phyloP scores from a whole-genome alignment of 2,797 vertebrate species.

The Mormyrops boulengeri region DNA sequence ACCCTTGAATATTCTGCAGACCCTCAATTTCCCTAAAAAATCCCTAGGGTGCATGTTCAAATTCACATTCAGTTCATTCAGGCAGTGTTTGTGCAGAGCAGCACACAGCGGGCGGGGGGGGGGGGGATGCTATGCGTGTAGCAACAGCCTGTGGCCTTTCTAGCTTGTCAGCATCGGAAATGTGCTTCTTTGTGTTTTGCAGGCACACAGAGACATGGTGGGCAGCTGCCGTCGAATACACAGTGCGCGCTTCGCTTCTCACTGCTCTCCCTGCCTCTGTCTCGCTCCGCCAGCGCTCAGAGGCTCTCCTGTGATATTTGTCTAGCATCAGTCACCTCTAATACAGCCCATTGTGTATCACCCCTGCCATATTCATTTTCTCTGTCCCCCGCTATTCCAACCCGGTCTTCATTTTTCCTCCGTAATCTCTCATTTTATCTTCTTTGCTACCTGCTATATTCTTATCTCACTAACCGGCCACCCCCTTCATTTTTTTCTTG shows the following conservation, averaged over 20 bases:
- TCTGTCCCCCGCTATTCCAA: neutral
- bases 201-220: conserved; percentile 54
- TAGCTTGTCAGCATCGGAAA: conserved; percentile 25
- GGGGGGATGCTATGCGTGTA: conserved; percentile 17
- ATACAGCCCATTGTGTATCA: neutral
- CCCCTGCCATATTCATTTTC: neutral
- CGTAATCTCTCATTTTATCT: conserved; percentile 26
- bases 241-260: conserved; percentile 54
- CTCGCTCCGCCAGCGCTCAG: conserved; percentile 14
- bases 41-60: neutral
- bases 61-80: neutral
- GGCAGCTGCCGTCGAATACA: conserved; percentile 48
- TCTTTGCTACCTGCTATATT: conserved; percentile 9
- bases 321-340: conserved; percentile 20
- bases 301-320: conserved; percentile 24
- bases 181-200: conserved; percentile 57
- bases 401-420: neutral
- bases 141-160: conserved; percentile 34
- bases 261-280: conserved; percentile 34
- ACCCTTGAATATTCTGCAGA: neutral
- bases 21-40: neutral
- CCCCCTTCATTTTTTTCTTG: conserved; percentile 43
- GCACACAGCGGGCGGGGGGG: neutral
- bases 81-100: neutral
- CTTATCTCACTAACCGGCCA: conserved; percentile 31